These are phyloP conservation scores for Probosciger aterrimus DNA, from an alignment of 2,113 vertebrate species.

Conservation along the genomic window DNA sequence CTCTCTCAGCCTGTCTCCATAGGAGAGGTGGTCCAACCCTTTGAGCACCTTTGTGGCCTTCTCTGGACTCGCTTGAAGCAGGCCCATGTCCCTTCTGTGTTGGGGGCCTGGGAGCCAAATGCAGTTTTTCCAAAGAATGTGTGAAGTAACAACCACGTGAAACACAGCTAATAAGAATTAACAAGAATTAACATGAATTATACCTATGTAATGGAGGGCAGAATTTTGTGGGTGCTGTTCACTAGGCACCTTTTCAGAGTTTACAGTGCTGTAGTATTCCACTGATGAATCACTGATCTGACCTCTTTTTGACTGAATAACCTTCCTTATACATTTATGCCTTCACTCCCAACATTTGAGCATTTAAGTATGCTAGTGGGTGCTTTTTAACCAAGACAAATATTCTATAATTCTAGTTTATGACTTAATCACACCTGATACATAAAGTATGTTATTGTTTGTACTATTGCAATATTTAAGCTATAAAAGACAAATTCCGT, in stretches of 20 bases:
- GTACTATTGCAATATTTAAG: background rate
- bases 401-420: background rate
- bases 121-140: background rate
- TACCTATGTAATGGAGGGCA: background rate
- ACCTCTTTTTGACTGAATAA: background rate
- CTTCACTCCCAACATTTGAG: accelerated
- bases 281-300: background rate
- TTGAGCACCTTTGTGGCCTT: too few species aligned
- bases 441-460: background rate
- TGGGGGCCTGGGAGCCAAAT: too few species aligned
- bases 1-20: too few species aligned
- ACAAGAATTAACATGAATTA: background rate
- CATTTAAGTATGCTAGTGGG: background rate
- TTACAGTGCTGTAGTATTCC: background rate
- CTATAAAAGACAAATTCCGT: background rate
- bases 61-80: too few species aligned
- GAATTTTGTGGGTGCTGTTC: background rate
- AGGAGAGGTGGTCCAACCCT: too few species aligned
- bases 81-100: too few species aligned
- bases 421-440: background rate
- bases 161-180: background rate
- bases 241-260: background rate
- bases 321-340: background rate
- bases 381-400: background rate
- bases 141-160: background rate